Evolutionary conservation across 1,140 invertebrate genomes (phyloP).

Genomic region (Penaeus japonicus): DNA sequence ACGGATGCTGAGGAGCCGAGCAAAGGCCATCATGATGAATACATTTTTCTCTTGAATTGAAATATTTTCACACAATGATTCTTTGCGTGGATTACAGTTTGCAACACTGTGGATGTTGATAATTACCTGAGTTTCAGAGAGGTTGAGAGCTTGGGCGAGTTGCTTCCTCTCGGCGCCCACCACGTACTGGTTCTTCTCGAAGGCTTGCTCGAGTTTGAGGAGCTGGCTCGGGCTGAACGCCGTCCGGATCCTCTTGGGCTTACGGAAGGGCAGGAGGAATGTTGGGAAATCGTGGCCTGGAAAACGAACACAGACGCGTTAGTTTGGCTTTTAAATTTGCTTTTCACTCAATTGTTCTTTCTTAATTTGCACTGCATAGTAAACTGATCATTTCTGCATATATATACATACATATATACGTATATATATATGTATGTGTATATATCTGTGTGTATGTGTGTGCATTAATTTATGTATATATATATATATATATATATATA

Average conservation of each 20-base stretch:
- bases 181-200: constrained; percentile 53
- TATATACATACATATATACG: not conserved
- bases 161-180: constrained; percentile 51
- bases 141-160: constrained; percentile 45
- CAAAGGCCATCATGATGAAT: not conserved
- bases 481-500: too few relatives aligned
- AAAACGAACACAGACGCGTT: too few relatives aligned
- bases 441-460: too few relatives aligned
- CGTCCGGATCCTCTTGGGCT: constrained; percentile 51
- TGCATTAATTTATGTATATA: too few relatives aligned
- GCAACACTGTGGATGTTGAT: too few relatives aligned
- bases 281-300: constrained; percentile 38
- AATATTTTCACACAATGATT: too few relatives aligned
- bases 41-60: too few relatives aligned
- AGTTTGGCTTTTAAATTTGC: too few relatives aligned
- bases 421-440: too few relatives aligned
- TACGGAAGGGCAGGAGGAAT: constrained; percentile 47
- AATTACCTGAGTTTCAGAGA: constrained; percentile 45
- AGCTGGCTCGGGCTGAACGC: constrained; percentile 52
- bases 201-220: constrained; percentile 47
- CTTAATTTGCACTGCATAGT: too few relatives aligned
- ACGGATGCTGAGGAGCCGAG: not conserved
- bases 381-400: not conserved
- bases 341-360: too few relatives aligned
- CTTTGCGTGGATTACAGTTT: too few relatives aligned